phyloP scores from a whole-genome alignment of 2,797 vertebrate species.

The Philypnodon macrostomus region DNA sequence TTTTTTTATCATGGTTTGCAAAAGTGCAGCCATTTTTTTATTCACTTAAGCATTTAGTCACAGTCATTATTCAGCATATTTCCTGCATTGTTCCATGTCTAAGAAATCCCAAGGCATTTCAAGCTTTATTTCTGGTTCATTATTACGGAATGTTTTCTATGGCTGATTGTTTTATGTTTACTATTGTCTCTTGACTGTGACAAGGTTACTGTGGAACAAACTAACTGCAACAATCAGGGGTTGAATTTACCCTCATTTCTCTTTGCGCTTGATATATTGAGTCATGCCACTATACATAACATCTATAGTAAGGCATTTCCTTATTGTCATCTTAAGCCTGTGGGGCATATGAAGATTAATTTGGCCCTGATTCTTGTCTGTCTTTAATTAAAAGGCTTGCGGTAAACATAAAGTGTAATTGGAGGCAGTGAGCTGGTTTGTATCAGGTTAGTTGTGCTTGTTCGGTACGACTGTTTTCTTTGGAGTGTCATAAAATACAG shows the following conservation, averaged over 20 bases:
- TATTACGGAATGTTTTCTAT: too few relatives aligned
- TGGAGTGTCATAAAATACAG: slow-evolving; percentile 56
- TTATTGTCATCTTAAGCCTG: slow-evolving; percentile 45
- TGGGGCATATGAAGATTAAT: slow-evolving; percentile 55
- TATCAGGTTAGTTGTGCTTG: slow-evolving; percentile 55
- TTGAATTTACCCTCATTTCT: slow-evolving; percentile 13
- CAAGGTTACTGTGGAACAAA: slow-evolving; percentile 11
- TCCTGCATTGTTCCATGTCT: slow-evolving; percentile 14
- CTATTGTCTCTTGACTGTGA: slow-evolving; percentile 18
- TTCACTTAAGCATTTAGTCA: slow-evolving; percentile 8
- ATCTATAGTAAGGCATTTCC: slow-evolving; percentile 43
- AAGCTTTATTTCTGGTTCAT: slow-evolving; percentile 13
- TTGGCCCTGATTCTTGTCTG: slow-evolving; percentile 41
- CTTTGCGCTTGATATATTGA: slow-evolving; percentile 24
- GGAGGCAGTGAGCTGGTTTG: slow-evolving; percentile 52
- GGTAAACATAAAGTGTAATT: slow-evolving; percentile 60
- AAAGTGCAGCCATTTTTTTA: slow-evolving; percentile 9
- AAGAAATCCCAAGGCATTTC: slow-evolving; percentile 21
- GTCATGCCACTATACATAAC: slow-evolving; percentile 19
- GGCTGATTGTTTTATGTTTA: slow-evolving; percentile 31
- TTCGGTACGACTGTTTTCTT: slow-evolving; percentile 70
- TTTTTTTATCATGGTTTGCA: slow-evolving; percentile 26
- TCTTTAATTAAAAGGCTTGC: slow-evolving; percentile 57
- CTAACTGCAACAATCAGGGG: slow-evolving; percentile 21
- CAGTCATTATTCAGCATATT: slow-evolving; percentile 11